Conservation (phyloP, 2,797 vertebrate genomes). For the Lepilemur septentrionalis region DNA sequence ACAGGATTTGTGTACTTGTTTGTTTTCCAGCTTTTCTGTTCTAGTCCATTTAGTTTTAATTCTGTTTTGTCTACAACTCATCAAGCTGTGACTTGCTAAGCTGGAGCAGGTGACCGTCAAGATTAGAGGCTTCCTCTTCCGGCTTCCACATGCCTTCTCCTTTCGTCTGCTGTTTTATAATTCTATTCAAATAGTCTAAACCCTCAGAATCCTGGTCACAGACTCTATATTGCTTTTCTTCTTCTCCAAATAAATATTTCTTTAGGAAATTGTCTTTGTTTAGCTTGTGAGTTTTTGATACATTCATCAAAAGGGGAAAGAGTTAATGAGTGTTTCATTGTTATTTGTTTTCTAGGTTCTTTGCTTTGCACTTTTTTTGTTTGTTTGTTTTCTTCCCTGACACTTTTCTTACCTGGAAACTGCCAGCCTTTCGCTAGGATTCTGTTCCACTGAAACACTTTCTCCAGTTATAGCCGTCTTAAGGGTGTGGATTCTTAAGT, state of each 20-base stretch:
- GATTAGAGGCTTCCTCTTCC: background rate
- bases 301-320: background rate
- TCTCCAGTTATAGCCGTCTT: background rate
- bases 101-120: background rate
- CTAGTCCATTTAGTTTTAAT: background rate
- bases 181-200: background rate
- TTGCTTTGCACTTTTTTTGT: background rate
- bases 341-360: background rate
- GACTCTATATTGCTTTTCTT: background rate
- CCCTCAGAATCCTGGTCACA: background rate
- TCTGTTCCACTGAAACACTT: background rate
- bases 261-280: background rate
- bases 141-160: background rate
- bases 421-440: background rate
- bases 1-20: background rate
- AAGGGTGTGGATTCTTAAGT: background rate
- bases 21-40: background rate
- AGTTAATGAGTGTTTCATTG: background rate
- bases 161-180: background rate
- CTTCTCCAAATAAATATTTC: background rate
- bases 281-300: background rate
- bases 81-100: background rate
- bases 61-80: background rate
- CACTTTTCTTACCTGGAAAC: background rate
- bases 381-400: background rate